Conservation (phyloP, 2,113 vertebrate species). For the Macaca mulatta region DNA sequence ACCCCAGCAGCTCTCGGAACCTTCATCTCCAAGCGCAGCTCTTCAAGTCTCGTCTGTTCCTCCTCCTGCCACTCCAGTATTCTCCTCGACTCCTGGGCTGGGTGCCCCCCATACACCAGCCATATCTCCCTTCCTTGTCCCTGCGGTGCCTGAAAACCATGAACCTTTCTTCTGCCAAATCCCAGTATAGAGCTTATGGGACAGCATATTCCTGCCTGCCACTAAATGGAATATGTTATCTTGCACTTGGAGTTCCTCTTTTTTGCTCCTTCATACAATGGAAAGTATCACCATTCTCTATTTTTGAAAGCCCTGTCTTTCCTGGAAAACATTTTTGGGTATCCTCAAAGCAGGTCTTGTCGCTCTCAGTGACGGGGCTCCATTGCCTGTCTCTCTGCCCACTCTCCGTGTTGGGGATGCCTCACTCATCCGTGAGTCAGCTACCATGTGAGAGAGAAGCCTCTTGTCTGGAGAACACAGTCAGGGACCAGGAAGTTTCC, state of each 20-base stretch:
- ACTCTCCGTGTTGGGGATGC: background rate
- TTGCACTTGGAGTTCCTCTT: background rate
- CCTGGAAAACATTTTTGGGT: background rate
- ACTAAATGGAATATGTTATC: background rate
- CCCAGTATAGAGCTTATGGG: background rate
- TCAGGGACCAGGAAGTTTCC: background rate
- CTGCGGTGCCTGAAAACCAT: background rate
- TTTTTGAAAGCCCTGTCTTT: slow-evolving; percentile 9
- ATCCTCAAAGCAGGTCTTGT: background rate
- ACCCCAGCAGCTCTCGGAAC: background rate
- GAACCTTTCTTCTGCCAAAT: background rate
- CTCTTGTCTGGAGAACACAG: background rate
- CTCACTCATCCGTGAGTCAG: background rate
- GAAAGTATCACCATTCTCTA: background rate
- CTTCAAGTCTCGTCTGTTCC: background rate
- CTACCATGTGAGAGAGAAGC: background rate
- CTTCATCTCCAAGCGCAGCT: background rate
- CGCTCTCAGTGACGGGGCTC: background rate
- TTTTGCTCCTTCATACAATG: background rate
- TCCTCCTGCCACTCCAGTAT: background rate
- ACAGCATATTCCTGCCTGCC: background rate
- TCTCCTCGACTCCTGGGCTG: background rate
- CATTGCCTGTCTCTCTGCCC: background rate
- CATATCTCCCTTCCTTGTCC: too few species aligned
- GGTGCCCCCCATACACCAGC: background rate